These are phyloP conservation scores for Otolemur crassicaudatus DNA, from an alignment of 2,797 vertebrate genomes.

Conservation along the genomic window DNA sequence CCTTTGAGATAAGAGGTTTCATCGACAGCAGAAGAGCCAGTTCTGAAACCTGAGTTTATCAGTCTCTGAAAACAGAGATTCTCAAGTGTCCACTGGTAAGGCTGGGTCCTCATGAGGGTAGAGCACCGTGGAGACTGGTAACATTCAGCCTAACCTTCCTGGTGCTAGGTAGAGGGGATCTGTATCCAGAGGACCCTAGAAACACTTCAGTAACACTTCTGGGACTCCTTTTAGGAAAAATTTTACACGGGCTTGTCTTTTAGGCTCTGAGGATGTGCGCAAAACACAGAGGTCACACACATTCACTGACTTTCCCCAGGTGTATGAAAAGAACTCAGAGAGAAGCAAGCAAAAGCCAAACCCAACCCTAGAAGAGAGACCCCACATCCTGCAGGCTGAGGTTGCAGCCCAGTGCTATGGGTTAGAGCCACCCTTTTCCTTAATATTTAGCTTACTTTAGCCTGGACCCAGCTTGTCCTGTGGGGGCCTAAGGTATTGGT, in stretches of 20 bases:
- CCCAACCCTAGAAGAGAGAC: neutral
- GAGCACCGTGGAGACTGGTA: slow-evolving; percentile 9
- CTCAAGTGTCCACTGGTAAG: neutral
- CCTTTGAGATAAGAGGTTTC: slow-evolving; percentile 53
- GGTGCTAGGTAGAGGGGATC: neutral
- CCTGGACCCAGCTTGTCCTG: neutral
- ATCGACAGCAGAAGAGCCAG: neutral
- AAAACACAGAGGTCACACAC: neutral
- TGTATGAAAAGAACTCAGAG: neutral
- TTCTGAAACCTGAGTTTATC: slow-evolving; percentile 58
- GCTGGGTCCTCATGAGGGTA: neutral
- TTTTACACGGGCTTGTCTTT: neutral
- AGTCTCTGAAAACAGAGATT: slow-evolving; percentile 60
- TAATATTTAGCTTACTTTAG: slow-evolving; percentile 3
- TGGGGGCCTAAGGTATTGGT: neutral
- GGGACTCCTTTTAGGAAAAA: neutral
- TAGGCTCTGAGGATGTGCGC: neutral
- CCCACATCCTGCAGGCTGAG: neutral
- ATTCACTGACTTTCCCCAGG: neutral
- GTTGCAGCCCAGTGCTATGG: neutral
- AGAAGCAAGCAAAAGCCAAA: slow-evolving; percentile 40
- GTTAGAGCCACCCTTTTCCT: neutral
- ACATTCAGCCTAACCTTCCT: neutral
- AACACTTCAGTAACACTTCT: neutral
- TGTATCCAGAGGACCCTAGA: neutral